Conservation (phyloP, 1,140 invertebrate species). For the Dendrolimus kikuchii region DNA sequence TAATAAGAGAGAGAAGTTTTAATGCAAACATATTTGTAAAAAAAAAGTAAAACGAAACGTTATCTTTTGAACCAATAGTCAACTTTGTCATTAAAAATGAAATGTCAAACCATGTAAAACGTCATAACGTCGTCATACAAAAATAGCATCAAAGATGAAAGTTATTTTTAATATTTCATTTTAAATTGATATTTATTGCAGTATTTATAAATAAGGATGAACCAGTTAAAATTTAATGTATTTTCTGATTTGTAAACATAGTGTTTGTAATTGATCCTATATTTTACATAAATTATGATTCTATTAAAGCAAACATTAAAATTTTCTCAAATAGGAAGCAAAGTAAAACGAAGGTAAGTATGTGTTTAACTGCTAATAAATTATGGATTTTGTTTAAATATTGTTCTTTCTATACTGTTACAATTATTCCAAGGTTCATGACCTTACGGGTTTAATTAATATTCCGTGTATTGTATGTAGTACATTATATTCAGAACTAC, state of each 20-base stretch:
- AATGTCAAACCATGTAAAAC: slow-evolving; percentile 9
- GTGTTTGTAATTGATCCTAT: slow-evolving; percentile 28
- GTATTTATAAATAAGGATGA: slow-evolving; percentile 33
- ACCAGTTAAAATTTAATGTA: slow-evolving; percentile 25
- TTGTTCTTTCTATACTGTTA: slow-evolving; percentile 8
- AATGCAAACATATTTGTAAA: too few species aligned
- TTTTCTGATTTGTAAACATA: slow-evolving; percentile 30
- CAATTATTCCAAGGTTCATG: slow-evolving; percentile 27
- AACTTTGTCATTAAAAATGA: too few species aligned
- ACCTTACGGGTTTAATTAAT: slow-evolving; percentile 29
- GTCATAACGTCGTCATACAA: slow-evolving; percentile 37
- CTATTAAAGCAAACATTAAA: slow-evolving; percentile 57
- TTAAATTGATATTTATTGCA: slow-evolving; percentile 35
- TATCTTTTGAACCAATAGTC: too few species aligned
- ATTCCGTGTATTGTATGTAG: slow-evolving; percentile 9
- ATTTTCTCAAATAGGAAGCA: slow-evolving; percentile 59
- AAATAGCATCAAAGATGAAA: slow-evolving; percentile 67
- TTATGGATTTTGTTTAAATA: slow-evolving; percentile 8
- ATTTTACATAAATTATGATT: slow-evolving; percentile 65
- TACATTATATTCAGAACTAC: not conserved
- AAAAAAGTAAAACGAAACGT: too few species aligned
- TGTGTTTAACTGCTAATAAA: slow-evolving; percentile 8
- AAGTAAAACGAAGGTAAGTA: slow-evolving; percentile 51
- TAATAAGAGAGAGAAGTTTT: too few species aligned
- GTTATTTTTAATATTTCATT: slow-evolving; percentile 66